Evolutionary conservation across 2,797 vertebrate species (phyloP).

Genomic region (Bovichtus diacanthus): DNA sequence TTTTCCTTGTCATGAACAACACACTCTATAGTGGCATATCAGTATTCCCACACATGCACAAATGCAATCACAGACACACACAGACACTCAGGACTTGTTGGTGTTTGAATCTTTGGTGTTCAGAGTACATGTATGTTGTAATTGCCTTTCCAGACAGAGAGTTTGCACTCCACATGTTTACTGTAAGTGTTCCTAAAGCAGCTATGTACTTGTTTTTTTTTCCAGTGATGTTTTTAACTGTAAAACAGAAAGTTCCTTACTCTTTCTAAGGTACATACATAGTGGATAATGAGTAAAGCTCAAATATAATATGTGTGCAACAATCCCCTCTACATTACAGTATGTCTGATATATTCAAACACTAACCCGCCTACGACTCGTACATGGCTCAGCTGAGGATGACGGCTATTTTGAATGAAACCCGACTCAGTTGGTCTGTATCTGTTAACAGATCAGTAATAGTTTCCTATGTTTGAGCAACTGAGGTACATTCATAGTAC

Average conservation of each 20-base stretch:
- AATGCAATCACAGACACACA: slow-evolving; percentile 40
- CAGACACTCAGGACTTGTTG: slow-evolving; percentile 74
- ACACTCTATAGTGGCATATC: slow-evolving; percentile 63
- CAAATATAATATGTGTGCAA: slow-evolving; percentile 20
- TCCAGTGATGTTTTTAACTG: slow-evolving; percentile 41
- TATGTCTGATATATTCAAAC: slow-evolving; percentile 37
- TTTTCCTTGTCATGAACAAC: slow-evolving; percentile 56
- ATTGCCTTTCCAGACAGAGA: slow-evolving; percentile 74
- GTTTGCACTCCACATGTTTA: slow-evolving; percentile 82
- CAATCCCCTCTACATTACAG: slow-evolving; percentile 17
- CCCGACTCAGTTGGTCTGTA: slow-evolving; percentile 49
- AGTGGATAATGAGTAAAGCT: slow-evolving; percentile 21
- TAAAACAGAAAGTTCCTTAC: slow-evolving; percentile 42
- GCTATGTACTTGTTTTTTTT: slow-evolving; percentile 66
- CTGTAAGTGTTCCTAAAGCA: slow-evolving; percentile 76
- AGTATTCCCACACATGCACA: slow-evolving; percentile 76
- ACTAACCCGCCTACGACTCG: slow-evolving; percentile 34
- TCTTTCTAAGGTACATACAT: slow-evolving; percentile 56
- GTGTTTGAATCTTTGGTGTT: slow-evolving; percentile 66
- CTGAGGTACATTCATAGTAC: slow-evolving; percentile 52
- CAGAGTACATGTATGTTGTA: slow-evolving; percentile 53
- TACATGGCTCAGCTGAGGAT: slow-evolving; percentile 46
- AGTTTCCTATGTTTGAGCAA: slow-evolving; percentile 32
- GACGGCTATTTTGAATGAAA: slow-evolving; percentile 43
- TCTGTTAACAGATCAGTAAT: slow-evolving; percentile 42